Conservation (phyloP, 1,140 invertebrate genomes). For the Drosophila lacertosa region DNA sequence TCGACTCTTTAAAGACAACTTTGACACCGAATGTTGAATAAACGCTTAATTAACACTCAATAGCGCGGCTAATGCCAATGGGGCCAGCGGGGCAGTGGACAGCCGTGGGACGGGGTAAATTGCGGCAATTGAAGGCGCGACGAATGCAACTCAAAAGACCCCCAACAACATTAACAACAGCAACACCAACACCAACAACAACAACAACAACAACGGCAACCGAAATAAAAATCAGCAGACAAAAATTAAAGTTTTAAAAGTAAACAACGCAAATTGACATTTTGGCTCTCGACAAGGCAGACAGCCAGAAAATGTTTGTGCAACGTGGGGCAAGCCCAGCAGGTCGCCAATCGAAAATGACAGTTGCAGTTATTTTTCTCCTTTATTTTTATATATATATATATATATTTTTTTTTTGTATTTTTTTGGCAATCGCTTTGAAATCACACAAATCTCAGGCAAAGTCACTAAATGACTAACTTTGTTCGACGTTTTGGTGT, state of each 20-base stretch:
- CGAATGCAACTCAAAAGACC: constrained; percentile 70
- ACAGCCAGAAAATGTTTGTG: constrained; percentile 42
- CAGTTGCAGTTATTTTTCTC: constrained; percentile 76
- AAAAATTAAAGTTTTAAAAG: constrained; percentile 69
- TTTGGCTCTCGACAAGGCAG: constrained; percentile 68
- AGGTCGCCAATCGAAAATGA: constrained; percentile 78
- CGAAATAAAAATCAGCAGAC: constrained; percentile 40
- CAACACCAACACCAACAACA: constrained; percentile 30
- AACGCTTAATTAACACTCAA: constrained; percentile 82
- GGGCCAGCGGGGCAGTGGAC: constrained; percentile 17
- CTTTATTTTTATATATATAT: constrained; percentile 7
- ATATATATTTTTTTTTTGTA: constrained; percentile 24
- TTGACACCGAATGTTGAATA: constrained; percentile 76
- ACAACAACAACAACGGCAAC: constrained; percentile 24
- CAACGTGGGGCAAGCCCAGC: constrained; percentile 72
- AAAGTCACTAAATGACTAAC: constrained; percentile 72
- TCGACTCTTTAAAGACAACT: constrained; percentile 73
- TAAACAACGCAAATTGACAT: constrained; percentile 80
- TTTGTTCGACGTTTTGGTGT: constrained; percentile 34
- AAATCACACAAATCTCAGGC: constrained; percentile 59
- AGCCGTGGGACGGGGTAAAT: constrained; percentile 26
- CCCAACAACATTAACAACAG: constrained; percentile 30
- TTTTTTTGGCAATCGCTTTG: constrained; percentile 43
- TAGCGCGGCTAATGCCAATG: constrained; percentile 63
- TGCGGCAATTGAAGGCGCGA: constrained; percentile 77